phyloP scores from a whole-genome alignment of 2,113 vertebrate genomes.

The Anguilla rostrata region DNA sequence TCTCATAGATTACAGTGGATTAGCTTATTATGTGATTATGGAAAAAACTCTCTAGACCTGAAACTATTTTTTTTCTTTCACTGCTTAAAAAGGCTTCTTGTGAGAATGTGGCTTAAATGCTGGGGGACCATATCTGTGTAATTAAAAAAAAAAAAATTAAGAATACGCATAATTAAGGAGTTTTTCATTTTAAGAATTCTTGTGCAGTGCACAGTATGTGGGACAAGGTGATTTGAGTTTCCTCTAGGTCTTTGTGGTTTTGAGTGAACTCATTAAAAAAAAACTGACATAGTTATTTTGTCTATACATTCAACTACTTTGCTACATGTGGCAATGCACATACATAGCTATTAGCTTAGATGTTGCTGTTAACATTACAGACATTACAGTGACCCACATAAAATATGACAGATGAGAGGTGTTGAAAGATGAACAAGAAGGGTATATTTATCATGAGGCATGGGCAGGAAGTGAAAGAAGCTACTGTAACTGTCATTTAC shows the following conservation, averaged over 20 bases:
- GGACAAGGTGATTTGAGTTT: not conserved
- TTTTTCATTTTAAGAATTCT: not conserved
- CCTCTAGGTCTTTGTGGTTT: not conserved
- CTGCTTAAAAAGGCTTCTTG: not conserved
- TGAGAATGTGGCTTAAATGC: not conserved
- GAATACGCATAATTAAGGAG: not conserved
- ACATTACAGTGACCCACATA: not conserved
- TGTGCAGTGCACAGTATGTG: not conserved
- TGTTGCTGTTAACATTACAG: not conserved
- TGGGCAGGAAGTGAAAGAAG: conserved; percentile 20
- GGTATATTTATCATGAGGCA: conserved; percentile 12
- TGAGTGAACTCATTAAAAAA: not conserved
- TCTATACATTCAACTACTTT: not conserved
- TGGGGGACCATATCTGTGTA: not conserved
- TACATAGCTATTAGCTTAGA: not conserved
- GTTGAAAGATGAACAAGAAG: not conserved
- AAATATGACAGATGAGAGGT: not conserved
- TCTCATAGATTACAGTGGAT: not conserved
- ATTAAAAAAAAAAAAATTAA: not conserved
- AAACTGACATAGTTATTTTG: not conserved
- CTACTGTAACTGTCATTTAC: conserved; percentile 24
- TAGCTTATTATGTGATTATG: not conserved
- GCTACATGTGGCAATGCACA: not conserved
- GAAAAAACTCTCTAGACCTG: not conserved
- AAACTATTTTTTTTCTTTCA: not conserved